Evolutionary conservation across 2,797 vertebrate genomes (phyloP).

Genomic region (Ctenopoma multispine): DNA sequence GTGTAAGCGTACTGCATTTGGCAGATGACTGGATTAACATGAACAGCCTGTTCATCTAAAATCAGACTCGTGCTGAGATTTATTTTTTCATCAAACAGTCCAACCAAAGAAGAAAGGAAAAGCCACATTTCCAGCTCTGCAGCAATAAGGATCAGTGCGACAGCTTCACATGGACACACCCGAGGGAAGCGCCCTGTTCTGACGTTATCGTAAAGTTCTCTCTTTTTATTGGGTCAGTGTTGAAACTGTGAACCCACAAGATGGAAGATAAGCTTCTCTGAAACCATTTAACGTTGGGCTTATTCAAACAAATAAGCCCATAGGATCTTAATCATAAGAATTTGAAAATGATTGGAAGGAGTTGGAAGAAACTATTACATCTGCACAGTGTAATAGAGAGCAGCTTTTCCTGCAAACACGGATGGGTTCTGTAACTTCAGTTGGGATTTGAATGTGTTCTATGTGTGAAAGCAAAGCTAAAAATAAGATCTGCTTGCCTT

Average conservation of each 20-base stretch:
- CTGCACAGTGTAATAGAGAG: not conserved
- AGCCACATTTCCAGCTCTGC: slow-evolving; percentile 15
- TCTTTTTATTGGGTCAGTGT: no score
- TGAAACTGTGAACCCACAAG: not conserved
- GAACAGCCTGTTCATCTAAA: slow-evolving; percentile 25
- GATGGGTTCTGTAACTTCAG: not conserved
- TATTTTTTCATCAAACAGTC: not conserved
- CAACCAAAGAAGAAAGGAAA: not conserved
- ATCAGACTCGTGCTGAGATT: slow-evolving; percentile 17
- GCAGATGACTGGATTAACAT: slow-evolving; percentile 23
- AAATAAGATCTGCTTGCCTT: slow-evolving; percentile 42
- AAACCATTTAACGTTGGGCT: not conserved
- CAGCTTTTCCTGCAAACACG: not conserved
- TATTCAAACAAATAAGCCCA: no score
- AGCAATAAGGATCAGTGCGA: not conserved
- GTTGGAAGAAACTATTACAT: not conserved
- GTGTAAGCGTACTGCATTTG: not conserved
- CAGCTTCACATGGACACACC: not conserved
- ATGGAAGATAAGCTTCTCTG: not conserved
- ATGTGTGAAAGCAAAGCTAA: slow-evolving; percentile 47
- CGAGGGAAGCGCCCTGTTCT: not conserved
- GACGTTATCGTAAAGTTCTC: not conserved
- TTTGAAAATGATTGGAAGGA: no score
- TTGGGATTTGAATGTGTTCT: slow-evolving; percentile 12
- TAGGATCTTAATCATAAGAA: no score